Conservation (phyloP, 2,113 vertebrate genomes). For the Furnarius figulus region DNA sequence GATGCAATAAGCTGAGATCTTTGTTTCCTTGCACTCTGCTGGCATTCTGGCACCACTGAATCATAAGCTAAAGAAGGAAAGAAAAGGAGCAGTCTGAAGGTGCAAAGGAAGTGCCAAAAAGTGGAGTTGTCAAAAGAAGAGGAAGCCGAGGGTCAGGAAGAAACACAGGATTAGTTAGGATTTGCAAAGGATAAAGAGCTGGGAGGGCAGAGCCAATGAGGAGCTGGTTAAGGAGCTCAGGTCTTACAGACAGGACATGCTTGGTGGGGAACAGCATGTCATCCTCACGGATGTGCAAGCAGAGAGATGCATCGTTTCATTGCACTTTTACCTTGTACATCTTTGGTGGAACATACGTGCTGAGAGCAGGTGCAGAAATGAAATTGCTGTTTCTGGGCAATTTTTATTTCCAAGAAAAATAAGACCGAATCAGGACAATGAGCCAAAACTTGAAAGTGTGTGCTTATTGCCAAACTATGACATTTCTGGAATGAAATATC, state of each 20-base stretch:
- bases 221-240: background rate
- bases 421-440: background rate
- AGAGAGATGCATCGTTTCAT: background rate
- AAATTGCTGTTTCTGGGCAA: background rate
- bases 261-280: background rate
- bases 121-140: background rate
- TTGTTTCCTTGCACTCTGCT: background rate
- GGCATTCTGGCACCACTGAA: background rate
- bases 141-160: background rate
- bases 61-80: background rate
- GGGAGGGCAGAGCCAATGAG: background rate
- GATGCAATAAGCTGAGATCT: background rate
- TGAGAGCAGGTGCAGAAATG: background rate
- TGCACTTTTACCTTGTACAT: background rate
- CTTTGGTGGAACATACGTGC: background rate
- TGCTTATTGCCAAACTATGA: background rate
- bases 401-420: background rate
- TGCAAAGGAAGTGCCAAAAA: background rate
- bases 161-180: background rate
- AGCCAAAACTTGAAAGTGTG: background rate
- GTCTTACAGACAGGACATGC: background rate
- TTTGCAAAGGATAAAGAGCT: background rate
- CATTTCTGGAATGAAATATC: background rate
- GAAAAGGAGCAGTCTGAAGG: conserved; percentile 5
- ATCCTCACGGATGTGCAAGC: background rate